phyloP scores from a whole-genome alignment of 2,888 invertebrate species.

The Thalpophila matura region DNA sequence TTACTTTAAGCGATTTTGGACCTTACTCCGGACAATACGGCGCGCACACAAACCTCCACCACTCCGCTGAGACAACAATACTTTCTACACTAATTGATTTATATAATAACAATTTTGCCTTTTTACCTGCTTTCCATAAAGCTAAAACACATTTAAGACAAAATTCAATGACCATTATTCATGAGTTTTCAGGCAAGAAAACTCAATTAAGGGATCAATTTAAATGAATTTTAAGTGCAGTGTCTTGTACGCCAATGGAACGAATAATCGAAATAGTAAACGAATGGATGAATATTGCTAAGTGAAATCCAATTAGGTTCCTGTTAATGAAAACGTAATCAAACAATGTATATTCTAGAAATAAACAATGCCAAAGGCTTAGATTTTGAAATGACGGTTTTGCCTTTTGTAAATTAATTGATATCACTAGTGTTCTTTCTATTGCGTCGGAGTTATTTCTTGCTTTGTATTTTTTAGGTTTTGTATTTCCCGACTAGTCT shows the following conservation, averaged over 20 bases:
- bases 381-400: neutral
- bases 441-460: no score
- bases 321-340: conserved; percentile 39
- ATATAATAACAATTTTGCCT: neutral
- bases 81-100: no score
- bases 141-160: conserved; percentile 2
- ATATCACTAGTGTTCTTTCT: no score
- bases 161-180: conserved; percentile 33
- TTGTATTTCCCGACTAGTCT: no score
- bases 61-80: no score
- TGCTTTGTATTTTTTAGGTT: no score
- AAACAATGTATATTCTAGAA: neutral
- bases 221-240: conserved; percentile 69
- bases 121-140: neutral
- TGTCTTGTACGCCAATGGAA: conserved; percentile 65
- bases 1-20: no score
- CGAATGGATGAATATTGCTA: conserved; percentile 63
- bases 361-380: neutral
- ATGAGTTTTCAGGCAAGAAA: conserved; percentile 41
- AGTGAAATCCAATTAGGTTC: conserved; percentile 33
- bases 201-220: conserved; percentile 54
- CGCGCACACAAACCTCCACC: no score
- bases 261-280: conserved; percentile 63
- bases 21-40: no score
- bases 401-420: no score